These are phyloP conservation scores for Formica selysi DNA, from an alignment of 1,140 invertebrate species.

Conservation along the genomic window DNA sequence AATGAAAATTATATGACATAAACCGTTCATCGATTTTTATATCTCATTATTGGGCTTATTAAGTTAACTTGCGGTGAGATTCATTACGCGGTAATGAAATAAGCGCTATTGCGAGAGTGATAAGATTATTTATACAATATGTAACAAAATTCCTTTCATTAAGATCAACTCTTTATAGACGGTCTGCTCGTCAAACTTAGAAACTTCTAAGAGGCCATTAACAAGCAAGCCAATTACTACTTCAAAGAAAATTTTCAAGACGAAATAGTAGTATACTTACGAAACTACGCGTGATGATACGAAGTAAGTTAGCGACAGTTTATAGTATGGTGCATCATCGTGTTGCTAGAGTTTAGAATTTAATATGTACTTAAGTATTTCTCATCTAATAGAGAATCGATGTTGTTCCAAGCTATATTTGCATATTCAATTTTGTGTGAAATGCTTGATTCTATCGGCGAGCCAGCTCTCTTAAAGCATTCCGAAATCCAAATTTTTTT, in stretches of 20 bases:
- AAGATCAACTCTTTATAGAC: conserved; percentile 58
- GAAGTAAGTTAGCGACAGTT: conserved; percentile 58
- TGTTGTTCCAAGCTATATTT: neutral
- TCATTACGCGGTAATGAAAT: conserved; percentile 15
- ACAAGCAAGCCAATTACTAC: conserved; percentile 64
- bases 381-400: conserved; percentile 42
- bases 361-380: conserved; percentile 61
- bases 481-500: neutral
- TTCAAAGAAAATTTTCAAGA: conserved; percentile 67
- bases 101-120: conserved; percentile 21
- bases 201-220: conserved; percentile 63
- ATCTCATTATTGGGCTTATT: neutral
- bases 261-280: conserved; percentile 55
- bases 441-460: neutral
- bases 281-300: conserved; percentile 64
- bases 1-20: neutral
- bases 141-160: conserved; percentile 57
- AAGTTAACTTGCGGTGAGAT: conserved; percentile 25
- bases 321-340: conserved; percentile 48
- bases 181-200: conserved; percentile 42
- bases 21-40: neutral
- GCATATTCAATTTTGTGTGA: conserved; percentile 9
- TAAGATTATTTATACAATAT: conserved; percentile 50
- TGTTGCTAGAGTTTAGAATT: conserved; percentile 32
- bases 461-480: neutral